Conservation (phyloP, 2,797 vertebrate genomes). For the Chiroxiphia lanceolata region DNA sequence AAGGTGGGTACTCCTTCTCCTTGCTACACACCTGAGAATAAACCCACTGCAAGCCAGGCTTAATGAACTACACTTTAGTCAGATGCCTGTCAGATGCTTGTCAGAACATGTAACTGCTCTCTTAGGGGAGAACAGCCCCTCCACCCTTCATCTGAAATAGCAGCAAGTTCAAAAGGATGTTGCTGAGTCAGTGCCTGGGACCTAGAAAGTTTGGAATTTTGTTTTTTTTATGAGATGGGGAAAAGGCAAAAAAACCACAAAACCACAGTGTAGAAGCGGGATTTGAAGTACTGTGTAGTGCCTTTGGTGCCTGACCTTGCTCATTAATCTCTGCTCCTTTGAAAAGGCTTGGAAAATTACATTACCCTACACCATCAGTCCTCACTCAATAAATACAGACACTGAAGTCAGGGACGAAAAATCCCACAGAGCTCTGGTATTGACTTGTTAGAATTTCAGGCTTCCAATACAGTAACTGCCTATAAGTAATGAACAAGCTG, state of each 20-base stretch:
- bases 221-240: background rate
- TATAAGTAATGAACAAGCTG: background rate
- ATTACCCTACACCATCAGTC: conserved; percentile 66
- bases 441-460: conserved; percentile 65
- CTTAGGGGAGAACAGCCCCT: background rate
- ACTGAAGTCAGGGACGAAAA: conserved; percentile 5
- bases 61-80: background rate
- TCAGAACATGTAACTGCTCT: background rate
- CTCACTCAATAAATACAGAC: conserved; percentile 60
- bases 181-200: background rate
- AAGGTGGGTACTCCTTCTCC: background rate
- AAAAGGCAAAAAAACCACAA: background rate
- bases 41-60: background rate
- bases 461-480: conserved; percentile 1
- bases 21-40: background rate
- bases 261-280: background rate
- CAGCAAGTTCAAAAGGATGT: background rate
- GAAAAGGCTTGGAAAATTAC: conserved; percentile 72
- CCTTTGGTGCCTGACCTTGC: conserved; percentile 75
- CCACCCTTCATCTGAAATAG: background rate
- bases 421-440: conserved; percentile 28
- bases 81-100: background rate
- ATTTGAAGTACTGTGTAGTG: background rate
- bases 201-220: background rate
- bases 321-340: conserved; percentile 77